Base-by-base conservation (phyloP, 2,888 invertebrate species). In the Tetramorium bicarinatum region DNA sequence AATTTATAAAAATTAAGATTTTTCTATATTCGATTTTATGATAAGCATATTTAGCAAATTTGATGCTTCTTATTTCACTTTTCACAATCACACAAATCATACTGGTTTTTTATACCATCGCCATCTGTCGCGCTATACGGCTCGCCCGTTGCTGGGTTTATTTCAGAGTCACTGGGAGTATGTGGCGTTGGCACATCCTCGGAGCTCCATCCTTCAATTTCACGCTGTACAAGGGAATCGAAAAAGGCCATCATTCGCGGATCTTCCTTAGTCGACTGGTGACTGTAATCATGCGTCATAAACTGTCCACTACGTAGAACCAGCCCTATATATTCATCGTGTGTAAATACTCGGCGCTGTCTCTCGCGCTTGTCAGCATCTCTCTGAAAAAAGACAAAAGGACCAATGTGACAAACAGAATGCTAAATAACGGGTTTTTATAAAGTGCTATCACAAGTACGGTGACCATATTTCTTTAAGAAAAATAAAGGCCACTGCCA, bases 191-290 rank as follows among this genome's bases (percentile, higher is more conserved):
- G 91, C 21, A 91, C 85, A 84, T 96, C 96, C 74, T 96, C 96
- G 0, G 96, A 96, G 71, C 96, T 95, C 96, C 97, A 98, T 3
- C 97, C 97, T 95, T 98, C 98, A 86, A 98, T 96, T 94, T 99
- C 99, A 61, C 98, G 96, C 94, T 99, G 98, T 44, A 99, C 98
- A 34, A 99, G 95, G 15, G 98, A 98, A 95, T 99, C 99, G 93
- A 99, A 99, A 95, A 99, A 99, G 47, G 99, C 99, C 97, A 99
- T 97, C 99, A 99, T 99, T 76, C 98, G 96, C 0, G 98, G 97
- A 95, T 99, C 99, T 95, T 99, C 99, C 76, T 97, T 96, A 0
- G 97, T 98, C 11, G 98, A 98, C 92, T 98, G 97, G 89, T 98
- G 97, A 91, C 97, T 97, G 94, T 98, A 98, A 95, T 99, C 98